A percentile compares a stretch with the other conserved stretches of the same genome.
Evolutionary conservation across 2,113 vertebrate species (phyloP).

Genomic region (Hippocampus barbouri): DNA sequence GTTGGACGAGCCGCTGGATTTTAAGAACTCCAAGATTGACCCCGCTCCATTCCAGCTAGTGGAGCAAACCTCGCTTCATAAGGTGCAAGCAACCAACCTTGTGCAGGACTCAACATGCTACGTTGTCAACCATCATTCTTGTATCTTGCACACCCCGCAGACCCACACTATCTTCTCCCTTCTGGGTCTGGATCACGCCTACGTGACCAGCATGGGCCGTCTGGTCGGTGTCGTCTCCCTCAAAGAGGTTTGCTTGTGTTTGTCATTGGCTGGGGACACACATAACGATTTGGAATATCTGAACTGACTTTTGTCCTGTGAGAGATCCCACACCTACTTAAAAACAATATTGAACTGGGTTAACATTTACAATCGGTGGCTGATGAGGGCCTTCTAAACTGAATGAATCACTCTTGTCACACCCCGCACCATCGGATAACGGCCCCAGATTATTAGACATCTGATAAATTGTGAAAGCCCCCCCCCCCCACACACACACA

Average conservation of each 20-base stretch:
- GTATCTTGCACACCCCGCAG: constrained; percentile 59
- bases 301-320: no score
- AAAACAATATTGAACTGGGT: no score
- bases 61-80: constrained; percentile 92
- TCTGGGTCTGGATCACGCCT: constrained; percentile 93
- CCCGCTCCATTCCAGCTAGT: constrained; percentile 96
- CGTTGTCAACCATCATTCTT: constrained; percentile 3
- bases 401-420: no score
- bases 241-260: constrained; percentile 81
- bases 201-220: constrained; percentile 94
- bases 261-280: background rate
- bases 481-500: no score
- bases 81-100: constrained; percentile 71
- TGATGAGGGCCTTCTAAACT: no score
- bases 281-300: no score
- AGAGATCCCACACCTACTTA: no score
- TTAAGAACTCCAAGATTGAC: constrained; percentile 95
- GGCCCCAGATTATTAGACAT: no score
- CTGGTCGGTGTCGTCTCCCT: constrained; percentile 93
- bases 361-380: no score
- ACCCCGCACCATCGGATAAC: no score
- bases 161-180: constrained; percentile 97
- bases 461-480: no score
- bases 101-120: constrained; percentile 24
- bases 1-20: constrained; percentile 87